Percentiles rank a stretch among this genome's conserved stretches.
These are phyloP conservation scores for Polypedilum pembai DNA, from an alignment of 1,140 invertebrate genomes.

Conservation along the genomic window DNA sequence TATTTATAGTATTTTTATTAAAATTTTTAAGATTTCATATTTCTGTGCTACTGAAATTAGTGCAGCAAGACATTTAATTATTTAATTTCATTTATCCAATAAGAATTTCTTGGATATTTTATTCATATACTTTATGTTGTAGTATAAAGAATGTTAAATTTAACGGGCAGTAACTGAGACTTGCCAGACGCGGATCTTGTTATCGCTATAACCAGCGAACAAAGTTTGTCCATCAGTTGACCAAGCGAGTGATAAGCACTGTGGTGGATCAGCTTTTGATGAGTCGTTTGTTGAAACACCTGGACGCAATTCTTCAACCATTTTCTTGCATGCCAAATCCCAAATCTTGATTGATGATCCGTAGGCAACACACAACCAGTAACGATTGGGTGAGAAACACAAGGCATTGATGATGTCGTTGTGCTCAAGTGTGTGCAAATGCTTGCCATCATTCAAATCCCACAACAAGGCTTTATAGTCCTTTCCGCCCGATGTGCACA, in stretches of 20 bases:
- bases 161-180: constrained; percentile 67
- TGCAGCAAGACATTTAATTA: no score
- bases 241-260: constrained; percentile 97
- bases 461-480: constrained; percentile 99
- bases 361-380: constrained; percentile 99
- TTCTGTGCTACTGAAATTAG: no score
- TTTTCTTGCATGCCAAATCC: constrained; percentile 99
- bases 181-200: constrained; percentile 97
- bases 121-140: background rate
- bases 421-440: constrained; percentile 96
- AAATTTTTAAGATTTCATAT: no score
- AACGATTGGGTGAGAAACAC: constrained; percentile 98
- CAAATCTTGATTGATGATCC: constrained; percentile 99
- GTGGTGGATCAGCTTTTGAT: constrained; percentile 80
- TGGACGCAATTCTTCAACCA: constrained; percentile 95
- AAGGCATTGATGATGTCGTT: constrained; percentile 97
- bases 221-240: constrained; percentile 98
- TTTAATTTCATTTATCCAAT: background rate
- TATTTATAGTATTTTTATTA: no score
- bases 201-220: constrained; percentile 96
- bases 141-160: constrained; percentile 33
- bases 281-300: constrained; percentile 72
- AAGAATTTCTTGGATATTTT: background rate
- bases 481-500: constrained; percentile 99
- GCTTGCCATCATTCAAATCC: constrained; percentile 99